A percentile compares a stretch with the other conserved stretches of the same genome.
These are phyloP conservation scores for Leptodactylus fallax DNA, from an alignment of 2,797 vertebrate genomes.

Conservation along the genomic window DNA sequence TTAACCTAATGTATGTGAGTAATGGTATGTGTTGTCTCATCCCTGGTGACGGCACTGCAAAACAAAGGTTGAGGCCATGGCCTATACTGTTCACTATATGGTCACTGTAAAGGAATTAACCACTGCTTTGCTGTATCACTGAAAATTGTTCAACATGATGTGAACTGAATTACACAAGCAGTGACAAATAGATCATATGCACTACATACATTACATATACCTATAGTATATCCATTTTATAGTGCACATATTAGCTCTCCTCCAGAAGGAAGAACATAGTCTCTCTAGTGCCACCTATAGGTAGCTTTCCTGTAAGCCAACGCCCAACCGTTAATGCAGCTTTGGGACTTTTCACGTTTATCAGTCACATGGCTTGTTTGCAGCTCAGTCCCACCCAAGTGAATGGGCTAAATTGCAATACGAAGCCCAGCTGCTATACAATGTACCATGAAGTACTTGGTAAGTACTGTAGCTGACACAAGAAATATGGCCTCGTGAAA, in stretches of 20 bases:
- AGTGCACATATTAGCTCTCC: no score
- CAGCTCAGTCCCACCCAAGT: no score
- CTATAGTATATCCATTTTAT: neutral
- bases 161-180: neutral
- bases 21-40: neutral
- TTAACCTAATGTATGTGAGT: slow-evolving; percentile 3
- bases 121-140: neutral
- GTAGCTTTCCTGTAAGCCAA: neutral
- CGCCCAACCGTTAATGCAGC: neutral
- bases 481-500: no score
- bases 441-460: no score
- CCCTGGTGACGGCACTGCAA: slow-evolving; percentile 6
- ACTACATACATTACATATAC: neutral
- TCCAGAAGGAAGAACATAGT: no score
- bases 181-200: neutral
- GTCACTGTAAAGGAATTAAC: neutral
- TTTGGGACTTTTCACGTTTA: neutral
- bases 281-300: no score
- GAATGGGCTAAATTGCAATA: no score
- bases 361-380: no score
- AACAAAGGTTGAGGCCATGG: neutral
- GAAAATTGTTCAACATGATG: no score
- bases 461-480: no score
- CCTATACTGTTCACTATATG: neutral
- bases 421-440: no score